Evolutionary conservation across 2,797 vertebrate species (phyloP).

Genomic region (Cacajao melanocephalus): DNA sequence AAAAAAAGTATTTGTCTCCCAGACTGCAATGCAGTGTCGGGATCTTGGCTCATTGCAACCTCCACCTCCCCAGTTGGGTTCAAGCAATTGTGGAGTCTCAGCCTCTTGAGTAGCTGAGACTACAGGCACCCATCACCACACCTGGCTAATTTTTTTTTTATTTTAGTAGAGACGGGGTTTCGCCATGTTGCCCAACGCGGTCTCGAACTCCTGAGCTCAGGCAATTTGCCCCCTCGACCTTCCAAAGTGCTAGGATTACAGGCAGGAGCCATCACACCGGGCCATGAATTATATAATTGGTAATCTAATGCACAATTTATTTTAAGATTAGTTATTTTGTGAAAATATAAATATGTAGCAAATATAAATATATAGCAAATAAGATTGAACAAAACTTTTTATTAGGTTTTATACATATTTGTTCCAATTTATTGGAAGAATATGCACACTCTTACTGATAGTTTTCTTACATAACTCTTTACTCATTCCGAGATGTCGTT

Average conservation of each 20-base stretch:
- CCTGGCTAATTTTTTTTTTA: neutral
- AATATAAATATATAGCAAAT: neutral
- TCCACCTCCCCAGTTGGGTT: neutral
- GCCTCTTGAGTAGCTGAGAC: neutral
- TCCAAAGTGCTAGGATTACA: neutral
- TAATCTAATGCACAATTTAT: neutral
- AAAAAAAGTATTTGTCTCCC: neutral
- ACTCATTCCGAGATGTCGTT: neutral
- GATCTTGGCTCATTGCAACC: neutral
- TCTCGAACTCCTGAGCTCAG: neutral
- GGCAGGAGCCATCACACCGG: fast-evolving
- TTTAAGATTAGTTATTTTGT: conserved; percentile 1
- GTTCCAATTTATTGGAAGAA: neutral
- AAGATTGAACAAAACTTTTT: neutral
- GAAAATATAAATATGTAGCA: neutral
- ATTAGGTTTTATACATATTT: neutral
- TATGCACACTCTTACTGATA: neutral
- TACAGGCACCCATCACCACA: neutral
- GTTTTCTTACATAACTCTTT: neutral
- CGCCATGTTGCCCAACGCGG: neutral
- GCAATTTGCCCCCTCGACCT: neutral
- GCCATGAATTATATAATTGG: conserved; percentile 19
- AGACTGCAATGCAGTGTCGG: neutral
- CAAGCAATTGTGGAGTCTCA: neutral
- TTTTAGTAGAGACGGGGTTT: neutral